A percentile compares a stretch with the other conserved stretches of the same genome.
Conservation (phyloP, 2,797 vertebrate species). For the Ctenochaetus hawaiiensis region DNA sequence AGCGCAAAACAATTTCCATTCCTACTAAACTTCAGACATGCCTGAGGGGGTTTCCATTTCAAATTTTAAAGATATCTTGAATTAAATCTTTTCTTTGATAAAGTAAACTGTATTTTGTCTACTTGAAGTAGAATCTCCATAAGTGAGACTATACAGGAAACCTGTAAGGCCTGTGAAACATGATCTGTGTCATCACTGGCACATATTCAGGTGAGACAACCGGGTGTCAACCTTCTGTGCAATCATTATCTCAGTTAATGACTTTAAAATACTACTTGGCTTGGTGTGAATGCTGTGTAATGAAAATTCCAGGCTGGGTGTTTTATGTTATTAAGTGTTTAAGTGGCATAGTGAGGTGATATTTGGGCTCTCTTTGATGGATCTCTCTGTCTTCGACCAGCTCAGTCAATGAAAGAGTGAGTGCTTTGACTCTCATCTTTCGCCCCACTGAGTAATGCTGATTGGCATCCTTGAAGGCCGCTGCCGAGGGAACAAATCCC, state of each 20-base stretch:
- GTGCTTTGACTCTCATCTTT: conserved; percentile 43
- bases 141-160: neutral
- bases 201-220: neutral
- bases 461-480: conserved; percentile 56
- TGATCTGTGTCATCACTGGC: neutral
- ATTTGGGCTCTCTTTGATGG: neutral
- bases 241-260: neutral
- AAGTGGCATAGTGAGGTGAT: neutral
- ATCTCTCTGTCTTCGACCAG: neutral
- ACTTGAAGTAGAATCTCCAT: neutral
- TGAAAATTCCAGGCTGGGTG: neutral
- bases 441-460: conserved; percentile 53
- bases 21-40: conserved; percentile 1
- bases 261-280: neutral
- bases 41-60: neutral
- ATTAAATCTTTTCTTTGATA: conserved; percentile 1
- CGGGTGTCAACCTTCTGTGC: neutral
- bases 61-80: neutral
- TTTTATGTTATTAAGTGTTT: neutral
- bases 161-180: conserved; percentile 27
- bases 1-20: conserved; percentile 25
- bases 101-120: conserved; percentile 1
- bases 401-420: conserved; percentile 44
- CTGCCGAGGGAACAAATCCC: conserved; percentile 63
- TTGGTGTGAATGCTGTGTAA: neutral